Evolutionary conservation across 2,888 invertebrate genomes (phyloP).

Genomic region (Dasypolia templi): DNA sequence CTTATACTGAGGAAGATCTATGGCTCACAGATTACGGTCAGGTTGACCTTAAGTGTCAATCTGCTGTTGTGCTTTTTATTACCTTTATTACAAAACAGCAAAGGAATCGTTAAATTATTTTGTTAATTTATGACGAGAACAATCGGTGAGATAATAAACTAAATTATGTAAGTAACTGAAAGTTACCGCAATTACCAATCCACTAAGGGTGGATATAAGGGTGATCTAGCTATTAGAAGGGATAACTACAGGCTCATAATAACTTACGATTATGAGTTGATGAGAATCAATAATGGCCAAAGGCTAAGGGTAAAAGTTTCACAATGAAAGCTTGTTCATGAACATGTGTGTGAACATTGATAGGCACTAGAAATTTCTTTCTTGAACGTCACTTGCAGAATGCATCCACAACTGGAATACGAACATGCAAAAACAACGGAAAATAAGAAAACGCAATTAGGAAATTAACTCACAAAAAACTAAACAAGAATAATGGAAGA

Average conservation of each 20-base stretch:
- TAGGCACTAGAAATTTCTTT: not conserved
- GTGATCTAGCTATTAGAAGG: not conserved
- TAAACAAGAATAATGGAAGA: conserved; percentile 4
- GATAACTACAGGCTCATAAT: conserved; percentile 1
- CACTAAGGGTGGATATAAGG: conserved; percentile 9
- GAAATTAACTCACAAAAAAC: conserved; percentile 3
- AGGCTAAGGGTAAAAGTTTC: not conserved
- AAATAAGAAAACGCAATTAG: not conserved
- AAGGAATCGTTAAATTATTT: conserved; percentile 14
- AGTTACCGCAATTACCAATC: not conserved
- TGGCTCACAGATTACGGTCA: conserved; percentile 7
- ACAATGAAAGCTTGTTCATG: not conserved
- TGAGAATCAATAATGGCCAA: not conserved
- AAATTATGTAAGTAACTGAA: not conserved
- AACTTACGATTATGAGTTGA: conserved; percentile 23
- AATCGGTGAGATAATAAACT: not conserved
- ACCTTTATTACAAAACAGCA: conserved; percentile 16
- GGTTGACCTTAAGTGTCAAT: conserved; percentile 36
- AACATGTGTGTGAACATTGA: not conserved
- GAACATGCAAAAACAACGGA: not conserved
- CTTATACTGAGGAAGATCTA: conserved; percentile 21
- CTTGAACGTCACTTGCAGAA: not conserved
- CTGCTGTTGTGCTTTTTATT: conserved; percentile 25
- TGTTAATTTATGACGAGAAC: not conserved
- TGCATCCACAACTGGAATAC: not conserved